Base-by-base conservation (phyloP, 2,113 vertebrate genomes). In the Struthidea cinerea region DNA sequence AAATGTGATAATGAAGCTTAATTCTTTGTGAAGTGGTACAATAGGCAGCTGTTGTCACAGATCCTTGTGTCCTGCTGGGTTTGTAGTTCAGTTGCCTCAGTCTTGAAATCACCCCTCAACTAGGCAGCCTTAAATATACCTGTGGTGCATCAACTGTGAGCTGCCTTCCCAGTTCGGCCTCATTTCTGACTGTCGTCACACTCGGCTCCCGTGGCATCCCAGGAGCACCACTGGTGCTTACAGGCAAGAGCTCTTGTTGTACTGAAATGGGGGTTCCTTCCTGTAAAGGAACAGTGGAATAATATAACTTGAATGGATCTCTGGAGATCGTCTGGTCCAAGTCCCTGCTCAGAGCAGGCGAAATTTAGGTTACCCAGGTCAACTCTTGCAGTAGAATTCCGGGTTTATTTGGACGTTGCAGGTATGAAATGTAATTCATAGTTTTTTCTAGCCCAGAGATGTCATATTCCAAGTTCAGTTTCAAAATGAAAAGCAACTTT, bases 1-100 rank as follows among this genome's bases (percentile, higher is more conserved):
- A 76, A 91, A 73, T 71, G 50, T 81, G 81, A 60, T 93, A 87
- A 89, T 32, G 71, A 92, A 91, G 52, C 39, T 89, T 87, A 81
- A 84, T 84, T 84, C 9, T 59, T 82, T 65, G 35, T 84, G 65
- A 79, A 75, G 35, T 28, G 49, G 12, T 70, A 53, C 14, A 39
- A 22, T 42, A 50, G 69, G 33, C 33, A 94, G 81, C 73, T 93
- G 46, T 24, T 84, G 42, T 35, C 33, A 46, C 37, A 70, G 59
- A 44, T 81, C 68, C 39, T 37, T 27, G 35, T 77, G 65, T 65
- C 49, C 26, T 61, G 3, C 13, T 1, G 26, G 7, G 78, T 91
- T 75, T 90, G 39, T 32, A 63, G 42, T 82, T 82, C 26, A 70
- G 26, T 70, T 93, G 28, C 32, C 70, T 81, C 39, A 13, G 26